Conservation (phyloP, 1,140 invertebrate species). For the Leptoteleia sp. region DNA sequence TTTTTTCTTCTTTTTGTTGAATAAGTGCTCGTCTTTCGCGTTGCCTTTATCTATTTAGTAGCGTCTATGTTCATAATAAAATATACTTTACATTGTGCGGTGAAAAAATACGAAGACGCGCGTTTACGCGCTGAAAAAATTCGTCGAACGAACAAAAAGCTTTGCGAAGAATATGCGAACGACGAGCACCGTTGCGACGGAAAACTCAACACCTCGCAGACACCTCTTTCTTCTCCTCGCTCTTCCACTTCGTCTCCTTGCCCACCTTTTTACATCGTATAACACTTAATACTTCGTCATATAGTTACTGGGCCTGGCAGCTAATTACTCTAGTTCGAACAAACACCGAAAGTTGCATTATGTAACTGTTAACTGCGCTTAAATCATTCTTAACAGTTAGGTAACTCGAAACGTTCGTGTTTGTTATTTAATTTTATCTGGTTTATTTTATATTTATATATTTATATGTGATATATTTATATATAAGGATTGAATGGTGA, state of each 20-base stretch:
- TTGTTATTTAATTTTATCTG: slow-evolving; percentile 34
- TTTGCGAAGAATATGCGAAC: slow-evolving; percentile 10
- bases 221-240: slow-evolving; percentile 2
- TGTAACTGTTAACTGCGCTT: slow-evolving; percentile 36
- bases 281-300: slow-evolving; percentile 59
- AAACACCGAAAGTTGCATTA: slow-evolving; percentile 50
- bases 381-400: slow-evolving; percentile 28
- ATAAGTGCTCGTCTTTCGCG: slow-evolving; percentile 10
- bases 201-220: slow-evolving; percentile 16
- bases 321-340: slow-evolving; percentile 50
- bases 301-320: slow-evolving; percentile 39
- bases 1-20: neutral
- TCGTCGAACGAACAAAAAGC: slow-evolving; percentile 3
- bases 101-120: slow-evolving; percentile 24
- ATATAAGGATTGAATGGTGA: slow-evolving; percentile 51
- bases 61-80: slow-evolving; percentile 18
- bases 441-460: slow-evolving; percentile 47
- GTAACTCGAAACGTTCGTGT: slow-evolving; percentile 40
- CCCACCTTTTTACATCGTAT: slow-evolving; percentile 51
- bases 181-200: slow-evolving; percentile 9
- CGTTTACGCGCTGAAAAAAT: slow-evolving; percentile 1
- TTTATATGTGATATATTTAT: slow-evolving; percentile 48
- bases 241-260: neutral
- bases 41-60: slow-evolving; percentile 8
- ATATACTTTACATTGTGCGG: slow-evolving; percentile 22